Conservation (phyloP, 2,113 vertebrate species). For the Columba livia region DNA sequence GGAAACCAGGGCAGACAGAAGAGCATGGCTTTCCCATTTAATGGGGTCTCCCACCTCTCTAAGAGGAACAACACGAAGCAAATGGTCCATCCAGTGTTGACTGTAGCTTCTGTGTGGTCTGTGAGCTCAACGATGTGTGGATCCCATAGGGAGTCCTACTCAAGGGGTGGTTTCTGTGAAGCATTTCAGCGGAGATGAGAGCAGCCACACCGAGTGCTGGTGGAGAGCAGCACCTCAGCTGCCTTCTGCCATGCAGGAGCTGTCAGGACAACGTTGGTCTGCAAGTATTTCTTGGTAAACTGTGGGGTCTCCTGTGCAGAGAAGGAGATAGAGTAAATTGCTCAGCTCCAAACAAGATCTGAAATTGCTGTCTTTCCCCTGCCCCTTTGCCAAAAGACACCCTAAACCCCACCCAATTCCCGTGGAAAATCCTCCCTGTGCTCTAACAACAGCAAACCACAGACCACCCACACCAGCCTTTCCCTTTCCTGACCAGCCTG, state of each 20-base stretch:
- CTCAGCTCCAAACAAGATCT: background rate
- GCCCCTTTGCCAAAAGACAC: background rate
- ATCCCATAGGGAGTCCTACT: background rate
- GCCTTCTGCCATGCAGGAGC: background rate
- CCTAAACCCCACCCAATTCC: background rate
- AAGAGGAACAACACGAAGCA: background rate
- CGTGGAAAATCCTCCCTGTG: background rate
- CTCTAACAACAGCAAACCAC: background rate
- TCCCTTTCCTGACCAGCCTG: background rate
- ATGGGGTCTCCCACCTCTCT: background rate
- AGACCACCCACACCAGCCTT: background rate
- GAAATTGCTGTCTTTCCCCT: background rate
- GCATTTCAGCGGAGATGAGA: background rate
- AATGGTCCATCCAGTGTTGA: background rate
- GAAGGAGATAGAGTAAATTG: background rate
- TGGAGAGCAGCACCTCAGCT: background rate
- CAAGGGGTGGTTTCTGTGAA: background rate
- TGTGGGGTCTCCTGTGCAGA: rapidly evolving
- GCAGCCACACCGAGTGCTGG: background rate
- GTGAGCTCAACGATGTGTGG: rapidly evolving
- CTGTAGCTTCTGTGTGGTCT: background rate
- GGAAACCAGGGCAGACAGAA: background rate
- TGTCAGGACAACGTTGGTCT: background rate
- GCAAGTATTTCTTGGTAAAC: background rate
- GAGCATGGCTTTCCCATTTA: background rate